Conservation (phyloP, 2,888 invertebrate genomes). For the Callyntrura guangdongensis region DNA sequence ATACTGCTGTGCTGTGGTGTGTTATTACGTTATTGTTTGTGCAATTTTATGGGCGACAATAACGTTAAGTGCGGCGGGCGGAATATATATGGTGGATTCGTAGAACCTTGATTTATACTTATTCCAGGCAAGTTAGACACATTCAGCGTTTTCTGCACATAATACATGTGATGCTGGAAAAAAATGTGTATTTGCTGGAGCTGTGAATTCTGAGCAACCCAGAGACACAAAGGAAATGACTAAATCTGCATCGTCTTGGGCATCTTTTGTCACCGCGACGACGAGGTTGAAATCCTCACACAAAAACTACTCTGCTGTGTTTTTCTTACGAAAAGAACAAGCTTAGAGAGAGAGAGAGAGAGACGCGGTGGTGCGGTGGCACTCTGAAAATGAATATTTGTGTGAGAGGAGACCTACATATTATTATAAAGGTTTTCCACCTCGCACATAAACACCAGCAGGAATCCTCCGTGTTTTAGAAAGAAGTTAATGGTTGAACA, state of each 20-base stretch:
- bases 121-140: conserved; percentile 25
- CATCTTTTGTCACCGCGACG: conserved; percentile 9
- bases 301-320: background rate
- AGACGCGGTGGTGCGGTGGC: background rate
- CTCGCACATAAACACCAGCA: background rate
- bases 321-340: conserved; percentile 1
- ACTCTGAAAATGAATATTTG: conserved; percentile 6
- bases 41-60: background rate
- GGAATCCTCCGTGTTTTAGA: background rate
- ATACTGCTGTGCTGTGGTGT: background rate
- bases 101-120: conserved; percentile 44
- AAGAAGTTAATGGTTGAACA: background rate
- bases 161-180: background rate
- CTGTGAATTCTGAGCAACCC: too few species aligned
- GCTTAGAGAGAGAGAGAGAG: background rate
- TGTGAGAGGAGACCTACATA: conserved; percentile 1
- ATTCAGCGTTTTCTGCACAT: conserved; percentile 2
- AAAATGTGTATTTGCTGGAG: too few species aligned
- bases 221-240: background rate
- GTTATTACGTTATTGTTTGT: conserved; percentile 21
- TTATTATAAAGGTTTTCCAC: conserved; percentile 6
- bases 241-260: conserved; percentile 37
- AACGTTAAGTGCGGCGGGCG: conserved; percentile 8
- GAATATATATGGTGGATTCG: conserved; percentile 11
- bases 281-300: conserved; percentile 4